phyloP scores from a whole-genome alignment of 2,888 invertebrate species.

The Empis stercorea region DNA sequence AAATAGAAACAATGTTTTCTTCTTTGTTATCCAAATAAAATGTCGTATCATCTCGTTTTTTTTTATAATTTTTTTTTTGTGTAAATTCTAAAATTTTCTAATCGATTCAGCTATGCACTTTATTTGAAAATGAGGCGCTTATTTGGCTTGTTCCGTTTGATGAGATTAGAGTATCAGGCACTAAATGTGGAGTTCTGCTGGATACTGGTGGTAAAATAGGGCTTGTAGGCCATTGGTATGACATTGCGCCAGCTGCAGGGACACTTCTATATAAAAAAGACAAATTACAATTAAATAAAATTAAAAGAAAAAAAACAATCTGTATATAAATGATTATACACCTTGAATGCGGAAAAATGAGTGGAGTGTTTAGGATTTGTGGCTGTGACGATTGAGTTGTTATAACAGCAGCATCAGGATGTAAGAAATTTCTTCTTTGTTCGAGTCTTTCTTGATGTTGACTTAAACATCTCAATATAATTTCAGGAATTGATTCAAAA shows the following conservation, averaged over 20 bases:
- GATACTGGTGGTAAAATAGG: constrained; percentile 59
- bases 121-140: constrained; percentile 30
- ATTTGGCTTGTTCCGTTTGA: constrained; percentile 19
- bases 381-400: constrained; percentile 36
- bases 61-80: not conserved
- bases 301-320: too few relatives aligned
- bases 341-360: constrained; percentile 47
- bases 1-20: not conserved
- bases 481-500: constrained; percentile 71
- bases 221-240: constrained; percentile 71
- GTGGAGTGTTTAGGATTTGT: constrained; percentile 38
- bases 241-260: constrained; percentile 44
- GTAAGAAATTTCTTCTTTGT: constrained; percentile 71
- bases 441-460: constrained; percentile 70
- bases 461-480: constrained; percentile 60
- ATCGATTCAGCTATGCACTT: constrained; percentile 35
- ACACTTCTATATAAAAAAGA: constrained; percentile 30
- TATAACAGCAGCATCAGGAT: constrained; percentile 71
- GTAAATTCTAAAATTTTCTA: not conserved
- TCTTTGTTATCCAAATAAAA: not conserved
- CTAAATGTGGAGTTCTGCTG: constrained; percentile 57
- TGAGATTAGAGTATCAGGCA: constrained; percentile 49
- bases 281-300: not conserved
- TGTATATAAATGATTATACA: constrained; percentile 17
- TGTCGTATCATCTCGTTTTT: not conserved